Evolutionary conservation across 2,888 invertebrate species (phyloP), one percentile per base, ranked within the genome.

Genomic region (Drosophila buzzatii): DNA sequence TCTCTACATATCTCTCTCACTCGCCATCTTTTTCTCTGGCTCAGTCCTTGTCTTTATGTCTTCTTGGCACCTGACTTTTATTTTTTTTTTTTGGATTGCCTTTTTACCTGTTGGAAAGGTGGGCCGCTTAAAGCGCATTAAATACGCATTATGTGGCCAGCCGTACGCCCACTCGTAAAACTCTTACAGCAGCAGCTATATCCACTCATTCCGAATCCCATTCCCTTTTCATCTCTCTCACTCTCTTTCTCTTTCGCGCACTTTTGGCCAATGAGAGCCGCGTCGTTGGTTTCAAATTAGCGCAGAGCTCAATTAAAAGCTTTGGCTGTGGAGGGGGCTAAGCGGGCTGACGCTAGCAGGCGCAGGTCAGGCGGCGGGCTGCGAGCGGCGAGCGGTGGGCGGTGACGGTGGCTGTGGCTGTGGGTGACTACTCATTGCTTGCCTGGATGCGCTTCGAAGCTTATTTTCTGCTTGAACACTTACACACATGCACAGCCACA

Each of bases 241-340:
- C 5, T 35, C n/a, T 9, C 5, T 35, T 14, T 9, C 27, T 14
- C 37, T 9, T 9, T n/a, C 10, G 4, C 14, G 27, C 39, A 12
- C 53, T 44, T 47, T 31, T 49, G 63, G 68, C 70, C 76, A 66
- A 66, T 77, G 65, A 77, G 63, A 65, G 67, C 65, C 78, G 70
- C 84, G 57, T 83, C 81, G 89, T 79, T 86, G 89, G 79, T 79
- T 89, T 89, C 79, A 89, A 85, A 85, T 89, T 85, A 85, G 87
- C 89, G 85, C 74, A 53, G 49, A 81, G 82, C 85, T 87, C 85
- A 85, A 89, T 85, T 85, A 89, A 81, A 84, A 68, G 66, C 67
- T 66, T 49, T 75, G n/a, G 37, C 39, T 23, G 47, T 14, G 12
- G 42, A 27, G 53, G 23, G 53, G 23, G 23, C 23, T 41, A 16